Conservation (phyloP, 2,888 invertebrate species). For the Perithous albicinctus region DNA sequence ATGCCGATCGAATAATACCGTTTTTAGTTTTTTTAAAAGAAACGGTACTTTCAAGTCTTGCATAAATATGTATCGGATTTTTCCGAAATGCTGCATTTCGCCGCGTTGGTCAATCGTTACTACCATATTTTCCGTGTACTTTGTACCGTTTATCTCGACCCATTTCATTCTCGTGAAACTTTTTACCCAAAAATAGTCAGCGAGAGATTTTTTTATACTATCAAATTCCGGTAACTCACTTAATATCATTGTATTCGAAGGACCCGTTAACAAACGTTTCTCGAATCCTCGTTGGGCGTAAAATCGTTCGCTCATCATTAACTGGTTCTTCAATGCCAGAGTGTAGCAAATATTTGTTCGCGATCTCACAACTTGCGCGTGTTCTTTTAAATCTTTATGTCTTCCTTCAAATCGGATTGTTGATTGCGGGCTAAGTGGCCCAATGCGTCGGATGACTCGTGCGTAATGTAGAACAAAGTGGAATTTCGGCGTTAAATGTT, state of each 20-base stretch:
- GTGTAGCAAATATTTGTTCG: slow-evolving; percentile 35
- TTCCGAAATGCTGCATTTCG: slow-evolving; percentile 6
- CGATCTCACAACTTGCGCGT: slow-evolving; percentile 6
- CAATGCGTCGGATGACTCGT: slow-evolving; percentile 32
- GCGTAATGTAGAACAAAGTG: slow-evolving; percentile 31
- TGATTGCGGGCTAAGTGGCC: slow-evolving; percentile 33
- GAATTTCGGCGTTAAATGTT: slow-evolving; percentile 39
- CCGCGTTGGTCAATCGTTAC: not conserved
- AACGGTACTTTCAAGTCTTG: slow-evolving; percentile 7
- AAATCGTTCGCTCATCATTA: slow-evolving; percentile 30
- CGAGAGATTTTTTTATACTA: not conserved
- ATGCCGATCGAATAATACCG: slow-evolving; percentile 17
- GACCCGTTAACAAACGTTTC: slow-evolving; percentile 13
- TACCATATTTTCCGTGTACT: slow-evolving; percentile 25
- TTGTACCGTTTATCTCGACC: slow-evolving; percentile 15
- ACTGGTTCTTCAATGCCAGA: slow-evolving; percentile 25
- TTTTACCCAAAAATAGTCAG: slow-evolving; percentile 6
- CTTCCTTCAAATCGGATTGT: slow-evolving; percentile 21
- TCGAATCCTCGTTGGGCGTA: slow-evolving; percentile 23
- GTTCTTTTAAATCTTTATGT: slow-evolving; percentile 40
- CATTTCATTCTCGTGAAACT: slow-evolving; percentile 1
- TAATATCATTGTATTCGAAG: not conserved
- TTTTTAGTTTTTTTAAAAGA: slow-evolving; percentile 11
- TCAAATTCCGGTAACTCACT: slow-evolving; percentile 26
- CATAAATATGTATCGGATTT: slow-evolving; percentile 8